phyloP scores from a whole-genome alignment of 2,797 vertebrate species.

The Mastacembelus armatus region DNA sequence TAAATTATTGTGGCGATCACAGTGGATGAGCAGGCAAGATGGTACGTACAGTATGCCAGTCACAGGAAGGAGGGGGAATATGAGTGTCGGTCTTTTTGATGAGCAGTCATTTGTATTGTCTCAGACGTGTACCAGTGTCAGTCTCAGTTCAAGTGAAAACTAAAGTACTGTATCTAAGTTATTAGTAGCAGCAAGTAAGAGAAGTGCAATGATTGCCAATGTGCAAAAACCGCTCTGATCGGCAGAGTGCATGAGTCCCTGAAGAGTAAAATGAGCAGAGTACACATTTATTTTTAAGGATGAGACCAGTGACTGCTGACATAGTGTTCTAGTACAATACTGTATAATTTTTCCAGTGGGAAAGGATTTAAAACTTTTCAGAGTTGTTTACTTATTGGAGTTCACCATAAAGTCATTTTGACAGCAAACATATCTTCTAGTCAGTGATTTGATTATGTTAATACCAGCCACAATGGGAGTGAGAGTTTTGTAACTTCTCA shows the following conservation, averaged over 20 bases:
- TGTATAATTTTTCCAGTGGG: slow-evolving; percentile 28
- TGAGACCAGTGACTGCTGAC: slow-evolving; percentile 7
- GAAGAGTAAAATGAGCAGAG: slow-evolving; percentile 21
- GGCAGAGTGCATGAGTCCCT: slow-evolving; percentile 8
- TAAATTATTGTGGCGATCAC: not conserved
- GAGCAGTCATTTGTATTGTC: not conserved
- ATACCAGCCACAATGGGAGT: slow-evolving; percentile 9
- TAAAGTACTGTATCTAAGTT: not conserved
- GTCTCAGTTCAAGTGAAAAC: not conserved
- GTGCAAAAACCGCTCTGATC: not conserved
- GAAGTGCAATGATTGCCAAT: not conserved
- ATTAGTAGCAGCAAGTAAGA: not conserved
- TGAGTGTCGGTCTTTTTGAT: not conserved
- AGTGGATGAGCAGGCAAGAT: not conserved
- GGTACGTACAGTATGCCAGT: not conserved
- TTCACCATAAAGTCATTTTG: slow-evolving; percentile 31
- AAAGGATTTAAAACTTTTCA: slow-evolving; percentile 21
- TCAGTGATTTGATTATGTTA: slow-evolving; percentile 39
- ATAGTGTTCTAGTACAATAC: not conserved
- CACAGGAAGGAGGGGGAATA: too few relatives aligned
- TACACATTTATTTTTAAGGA: slow-evolving; percentile 9
- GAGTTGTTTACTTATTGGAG: slow-evolving; percentile 2
- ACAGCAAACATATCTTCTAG: slow-evolving; percentile 11
- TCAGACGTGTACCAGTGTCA: not conserved
- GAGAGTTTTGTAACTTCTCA: not conserved